These are phyloP conservation scores for Ephestia elutella DNA, from an alignment of 1,140 invertebrate species.

Conservation along the genomic window DNA sequence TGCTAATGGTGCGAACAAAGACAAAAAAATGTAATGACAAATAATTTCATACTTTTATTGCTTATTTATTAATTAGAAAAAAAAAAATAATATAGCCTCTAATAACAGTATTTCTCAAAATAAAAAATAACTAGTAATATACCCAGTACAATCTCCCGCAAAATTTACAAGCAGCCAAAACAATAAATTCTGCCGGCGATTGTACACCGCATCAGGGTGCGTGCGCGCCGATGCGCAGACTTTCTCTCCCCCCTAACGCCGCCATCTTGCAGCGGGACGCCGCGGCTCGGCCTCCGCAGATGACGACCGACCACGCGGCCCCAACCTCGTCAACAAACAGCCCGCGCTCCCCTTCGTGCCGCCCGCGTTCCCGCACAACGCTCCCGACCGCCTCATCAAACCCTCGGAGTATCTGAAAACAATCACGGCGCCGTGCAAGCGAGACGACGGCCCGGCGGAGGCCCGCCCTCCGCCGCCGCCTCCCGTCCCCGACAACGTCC, in stretches of 20 bases:
- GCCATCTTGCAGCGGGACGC: slow-evolving; percentile 54
- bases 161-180: background rate
- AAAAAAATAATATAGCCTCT: too few relatives aligned
- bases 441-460: slow-evolving; percentile 77
- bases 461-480: slow-evolving; percentile 70
- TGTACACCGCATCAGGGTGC: slow-evolving; percentile 26
- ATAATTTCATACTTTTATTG: too few relatives aligned
- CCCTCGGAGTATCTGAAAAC: slow-evolving; percentile 92
- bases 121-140: background rate
- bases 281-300: slow-evolving; percentile 58
- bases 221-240: slow-evolving; percentile 42
- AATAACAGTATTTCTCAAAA: background rate
- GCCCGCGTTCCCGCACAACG: slow-evolving; percentile 85
- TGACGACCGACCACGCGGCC: slow-evolving; percentile 71
- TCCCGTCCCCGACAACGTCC: slow-evolving; percentile 70
- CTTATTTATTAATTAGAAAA: too few relatives aligned
- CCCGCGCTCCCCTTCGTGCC: slow-evolving; percentile 90
- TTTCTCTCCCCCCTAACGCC: slow-evolving; percentile 62
- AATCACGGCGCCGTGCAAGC: slow-evolving; percentile 76
- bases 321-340: slow-evolving; percentile 86
- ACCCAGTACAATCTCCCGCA: background rate
- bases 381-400: slow-evolving; percentile 88
- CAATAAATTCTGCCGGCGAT: slow-evolving; percentile 7
- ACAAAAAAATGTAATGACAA: too few relatives aligned
- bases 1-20: too few relatives aligned